Evolutionary conservation across 2,888 invertebrate genomes (phyloP), one percentile per base, ranked within the genome.

Genomic region (Leptopterna dolabrata): DNA sequence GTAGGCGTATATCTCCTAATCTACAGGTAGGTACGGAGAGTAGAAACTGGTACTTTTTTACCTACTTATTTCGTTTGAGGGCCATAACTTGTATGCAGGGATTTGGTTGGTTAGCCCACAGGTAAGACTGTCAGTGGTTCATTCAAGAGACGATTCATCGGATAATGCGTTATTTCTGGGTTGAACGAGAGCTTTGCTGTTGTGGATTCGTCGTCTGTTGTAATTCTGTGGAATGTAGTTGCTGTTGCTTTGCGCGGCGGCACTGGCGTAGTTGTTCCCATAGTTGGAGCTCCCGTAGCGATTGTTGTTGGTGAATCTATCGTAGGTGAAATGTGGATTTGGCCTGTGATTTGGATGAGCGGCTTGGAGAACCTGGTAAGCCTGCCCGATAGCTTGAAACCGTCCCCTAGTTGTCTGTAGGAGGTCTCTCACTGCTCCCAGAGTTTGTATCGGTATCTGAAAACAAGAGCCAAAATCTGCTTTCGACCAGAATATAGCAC

Each of bases 401-500:
- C 89, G 73, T 16, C 88, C 88, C 47, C 89, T 83, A 13, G 88
- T 88, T 13, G 88, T 76, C 41, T 89, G 88, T 0, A 89, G 86
- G 19, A 88, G 86, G 36, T 86, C 86, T 43, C 87, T 85, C 76
- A 88, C 88, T 13, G 88, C 87, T 29, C 85, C 87, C 86, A 88
- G 86, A 9, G 88, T 88, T 82, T 87, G 87, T 19, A 88, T 88
- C 24, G 88, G 88, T 9, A 88, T 86, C 88, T 88, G 78, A 27
- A 85, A 81, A 47, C n/a, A 78, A 4, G 14, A 71, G 71, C 3
- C 7, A 71, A 71, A 9, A n/a, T n/a, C n/a, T 13, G 11, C 9
- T 70, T 70, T 2, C 7, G 36, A 36, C 7, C 7, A 36, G 7
- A 36, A 36, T 4, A 36, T 7, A 7, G 36, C 36, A 36, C n/a